A percentile compares a stretch with the other conserved stretches of the same genome.
phyloP scores from a whole-genome alignment of 2,797 vertebrate species.

The Syngnathus rostellatus region DNA sequence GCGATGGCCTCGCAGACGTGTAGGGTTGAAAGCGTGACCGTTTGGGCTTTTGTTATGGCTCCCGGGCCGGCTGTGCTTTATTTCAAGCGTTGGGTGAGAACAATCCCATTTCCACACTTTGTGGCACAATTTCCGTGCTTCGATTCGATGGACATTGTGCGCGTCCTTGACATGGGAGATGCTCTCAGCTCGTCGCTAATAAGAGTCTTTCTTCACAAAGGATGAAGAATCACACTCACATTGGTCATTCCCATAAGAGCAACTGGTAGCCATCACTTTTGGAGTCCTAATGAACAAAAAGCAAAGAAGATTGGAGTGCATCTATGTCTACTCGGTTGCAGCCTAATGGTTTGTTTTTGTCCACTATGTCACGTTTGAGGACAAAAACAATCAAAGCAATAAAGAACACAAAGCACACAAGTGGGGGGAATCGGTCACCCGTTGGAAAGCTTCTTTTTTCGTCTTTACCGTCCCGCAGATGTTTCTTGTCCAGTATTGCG shows the following conservation, averaged over 20 bases:
- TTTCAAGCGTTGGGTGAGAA: no score
- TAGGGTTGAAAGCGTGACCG: no score
- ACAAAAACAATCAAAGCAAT: not conserved
- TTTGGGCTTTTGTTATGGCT: no score
- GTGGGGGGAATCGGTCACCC: not conserved
- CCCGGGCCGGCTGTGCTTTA: no score
- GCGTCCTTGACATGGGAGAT: no score
- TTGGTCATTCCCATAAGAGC: not conserved
- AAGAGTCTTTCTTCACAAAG: no score
- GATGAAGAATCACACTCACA: not conserved
- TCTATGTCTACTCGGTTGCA: not conserved
- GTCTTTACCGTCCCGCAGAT: not conserved
- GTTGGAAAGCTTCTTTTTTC: not conserved
- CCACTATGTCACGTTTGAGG: not conserved
- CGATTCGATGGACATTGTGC: no score
- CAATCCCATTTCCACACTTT: no score
- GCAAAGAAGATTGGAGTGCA: not conserved
- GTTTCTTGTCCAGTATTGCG: not conserved
- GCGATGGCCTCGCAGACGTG: no score
- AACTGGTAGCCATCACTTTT: not conserved
- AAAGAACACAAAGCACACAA: not conserved
- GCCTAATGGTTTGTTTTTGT: not conserved
- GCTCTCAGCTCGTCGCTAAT: no score
- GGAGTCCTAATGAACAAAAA: constrained; percentile 5
- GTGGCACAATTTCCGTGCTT: no score